phyloP scores from a whole-genome alignment of 1,140 invertebrate species.

The Nomia melanderi region DNA sequence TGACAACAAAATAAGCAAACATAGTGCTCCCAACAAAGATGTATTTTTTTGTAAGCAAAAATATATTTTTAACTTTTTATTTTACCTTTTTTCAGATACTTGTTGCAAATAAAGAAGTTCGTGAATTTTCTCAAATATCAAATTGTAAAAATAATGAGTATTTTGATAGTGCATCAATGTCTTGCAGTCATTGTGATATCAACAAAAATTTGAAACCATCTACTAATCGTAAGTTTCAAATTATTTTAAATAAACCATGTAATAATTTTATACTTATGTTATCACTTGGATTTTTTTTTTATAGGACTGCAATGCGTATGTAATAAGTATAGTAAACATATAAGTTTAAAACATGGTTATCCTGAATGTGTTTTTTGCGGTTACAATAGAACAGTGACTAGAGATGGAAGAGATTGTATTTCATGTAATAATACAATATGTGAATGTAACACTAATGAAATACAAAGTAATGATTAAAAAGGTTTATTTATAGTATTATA shows the following conservation, averaged over 20 bases:
- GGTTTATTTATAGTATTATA: neutral
- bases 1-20: constrained; percentile 17
- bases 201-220: constrained; percentile 70
- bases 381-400: constrained; percentile 66
- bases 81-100: constrained; percentile 1
- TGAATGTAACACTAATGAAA: constrained; percentile 71
- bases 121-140: constrained; percentile 49
- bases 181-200: constrained; percentile 69
- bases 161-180: constrained; percentile 68
- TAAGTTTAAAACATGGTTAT: constrained; percentile 61
- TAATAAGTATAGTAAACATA: constrained; percentile 69
- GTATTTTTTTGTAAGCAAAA: constrained; percentile 6
- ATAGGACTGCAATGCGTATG: constrained; percentile 71
- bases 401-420: constrained; percentile 74
- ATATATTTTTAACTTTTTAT: constrained; percentile 12
- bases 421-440: constrained; percentile 69
- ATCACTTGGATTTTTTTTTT: constrained; percentile 16
- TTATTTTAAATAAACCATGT: constrained; percentile 25
- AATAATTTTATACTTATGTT: constrained; percentile 24
- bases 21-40: constrained; percentile 19
- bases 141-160: constrained; percentile 70
- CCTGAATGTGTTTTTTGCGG: constrained; percentile 70
- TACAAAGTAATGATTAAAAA: constrained; percentile 68
- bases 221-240: constrained; percentile 66
- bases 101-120: constrained; percentile 10